A percentile compares a stretch with the other conserved stretches of the same genome.
Conservation (phyloP, 2,113 vertebrate genomes). For the Bos indicus region DNA sequence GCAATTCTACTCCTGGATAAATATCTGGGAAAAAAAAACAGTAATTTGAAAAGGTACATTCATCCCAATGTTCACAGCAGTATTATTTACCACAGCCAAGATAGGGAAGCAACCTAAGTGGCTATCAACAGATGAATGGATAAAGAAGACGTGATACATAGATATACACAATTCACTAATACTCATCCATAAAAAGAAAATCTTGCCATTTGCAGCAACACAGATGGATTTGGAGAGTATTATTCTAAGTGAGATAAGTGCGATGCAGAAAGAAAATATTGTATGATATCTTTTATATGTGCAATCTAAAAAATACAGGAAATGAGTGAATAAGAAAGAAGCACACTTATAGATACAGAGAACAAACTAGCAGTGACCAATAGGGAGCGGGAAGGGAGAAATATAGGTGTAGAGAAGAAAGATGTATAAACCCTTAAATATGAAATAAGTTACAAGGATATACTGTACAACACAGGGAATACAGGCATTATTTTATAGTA, state of each 20-base stretch:
- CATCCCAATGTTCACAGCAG: background rate
- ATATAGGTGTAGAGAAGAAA: background rate
- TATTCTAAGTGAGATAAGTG: background rate
- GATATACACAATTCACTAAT: background rate
- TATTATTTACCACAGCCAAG: background rate
- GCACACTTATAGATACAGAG: background rate
- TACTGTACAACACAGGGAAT: background rate
- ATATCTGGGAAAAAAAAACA: background rate
- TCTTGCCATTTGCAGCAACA: background rate
- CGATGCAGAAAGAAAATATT: background rate
- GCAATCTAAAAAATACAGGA: background rate
- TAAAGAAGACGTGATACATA: background rate
- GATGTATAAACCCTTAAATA: background rate
- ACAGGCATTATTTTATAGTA: background rate
- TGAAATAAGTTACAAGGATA: background rate
- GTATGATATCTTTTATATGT: background rate
- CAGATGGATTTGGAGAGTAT: background rate
- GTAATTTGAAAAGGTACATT: background rate
- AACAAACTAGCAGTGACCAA: background rate
- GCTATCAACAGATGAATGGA: background rate
- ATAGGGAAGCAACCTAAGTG: background rate
- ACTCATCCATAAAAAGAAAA: background rate
- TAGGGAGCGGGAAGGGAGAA: background rate
- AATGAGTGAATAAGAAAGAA: background rate
- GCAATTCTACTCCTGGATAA: background rate